These are phyloP conservation scores for Habroteleia sp. DNA, from an alignment of 2,888 invertebrate genomes.

Conservation along the genomic window DNA sequence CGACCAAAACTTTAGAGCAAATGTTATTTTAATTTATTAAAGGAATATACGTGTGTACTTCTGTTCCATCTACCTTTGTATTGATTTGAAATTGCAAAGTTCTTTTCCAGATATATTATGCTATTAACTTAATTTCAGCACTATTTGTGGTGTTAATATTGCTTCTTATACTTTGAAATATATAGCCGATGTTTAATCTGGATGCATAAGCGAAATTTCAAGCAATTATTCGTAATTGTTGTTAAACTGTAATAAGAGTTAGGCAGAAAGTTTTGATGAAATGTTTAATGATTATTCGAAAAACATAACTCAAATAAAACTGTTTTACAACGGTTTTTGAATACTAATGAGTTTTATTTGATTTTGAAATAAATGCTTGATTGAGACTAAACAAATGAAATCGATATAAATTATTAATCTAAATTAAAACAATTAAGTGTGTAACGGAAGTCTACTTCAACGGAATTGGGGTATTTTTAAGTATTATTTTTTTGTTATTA, in stretches of 20 bases:
- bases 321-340: no score
- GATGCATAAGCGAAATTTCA: constrained; percentile 20
- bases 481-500: no score
- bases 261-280: constrained; percentile 6
- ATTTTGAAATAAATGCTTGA: no score
- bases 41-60: constrained; percentile 21
- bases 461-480: no score
- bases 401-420: no score
- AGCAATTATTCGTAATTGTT: constrained; percentile 26
- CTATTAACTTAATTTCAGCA: constrained; percentile 34
- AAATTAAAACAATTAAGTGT: no score
- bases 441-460: no score
- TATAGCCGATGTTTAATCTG: constrained; percentile 30
- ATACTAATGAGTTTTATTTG: no score
- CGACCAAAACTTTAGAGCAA: constrained; percentile 19
- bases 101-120: constrained; percentile 25
- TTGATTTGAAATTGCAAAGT: constrained; percentile 32
- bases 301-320: no score
- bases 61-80: constrained; percentile 9
- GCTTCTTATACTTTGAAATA: constrained; percentile 23
- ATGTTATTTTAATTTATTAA: constrained; percentile 50
- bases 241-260: constrained; percentile 33
- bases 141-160: constrained; percentile 50
- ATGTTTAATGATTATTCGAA: constrained; percentile 11
- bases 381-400: no score